These are phyloP conservation scores for Premnoplex brunnescens DNA, from an alignment of 2,797 vertebrate species.

Conservation along the genomic window DNA sequence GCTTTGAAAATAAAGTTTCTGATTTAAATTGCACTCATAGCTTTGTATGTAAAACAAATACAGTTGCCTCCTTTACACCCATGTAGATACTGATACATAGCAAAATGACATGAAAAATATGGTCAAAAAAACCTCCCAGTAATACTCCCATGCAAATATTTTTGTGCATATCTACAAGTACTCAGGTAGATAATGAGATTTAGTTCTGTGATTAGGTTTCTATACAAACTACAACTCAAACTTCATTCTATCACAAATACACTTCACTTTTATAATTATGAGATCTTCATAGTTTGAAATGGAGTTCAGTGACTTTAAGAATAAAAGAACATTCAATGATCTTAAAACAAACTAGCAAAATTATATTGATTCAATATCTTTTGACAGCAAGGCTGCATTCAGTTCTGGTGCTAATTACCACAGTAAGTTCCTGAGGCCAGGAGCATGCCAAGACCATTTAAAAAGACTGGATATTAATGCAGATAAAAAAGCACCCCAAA, in stretches of 20 bases:
- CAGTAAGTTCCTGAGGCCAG: conserved; percentile 11
- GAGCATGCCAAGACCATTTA: neutral
- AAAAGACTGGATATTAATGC: neutral
- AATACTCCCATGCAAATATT: neutral
- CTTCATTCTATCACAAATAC: neutral
- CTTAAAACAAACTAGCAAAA: neutral
- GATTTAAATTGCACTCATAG: neutral
- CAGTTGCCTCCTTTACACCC: neutral
- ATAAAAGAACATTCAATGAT: neutral
- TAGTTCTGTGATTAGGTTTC: neutral
- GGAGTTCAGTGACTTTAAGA: neutral
- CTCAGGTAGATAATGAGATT: neutral
- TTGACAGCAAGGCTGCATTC: neutral
- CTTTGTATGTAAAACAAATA: neutral
- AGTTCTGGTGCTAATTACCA: conserved; percentile 19
- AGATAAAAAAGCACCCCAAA: neutral
- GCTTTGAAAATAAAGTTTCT: neutral
- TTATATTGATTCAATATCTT: neutral
- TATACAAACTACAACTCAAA: neutral
- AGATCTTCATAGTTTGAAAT: neutral
- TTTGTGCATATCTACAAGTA: neutral
- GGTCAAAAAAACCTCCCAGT: neutral
- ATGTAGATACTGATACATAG: neutral
- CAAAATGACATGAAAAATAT: neutral
- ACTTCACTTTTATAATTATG: neutral